These are phyloP conservation scores for Ephestia elutella DNA, from an alignment of 1,140 invertebrate genomes.

Conservation along the genomic window DNA sequence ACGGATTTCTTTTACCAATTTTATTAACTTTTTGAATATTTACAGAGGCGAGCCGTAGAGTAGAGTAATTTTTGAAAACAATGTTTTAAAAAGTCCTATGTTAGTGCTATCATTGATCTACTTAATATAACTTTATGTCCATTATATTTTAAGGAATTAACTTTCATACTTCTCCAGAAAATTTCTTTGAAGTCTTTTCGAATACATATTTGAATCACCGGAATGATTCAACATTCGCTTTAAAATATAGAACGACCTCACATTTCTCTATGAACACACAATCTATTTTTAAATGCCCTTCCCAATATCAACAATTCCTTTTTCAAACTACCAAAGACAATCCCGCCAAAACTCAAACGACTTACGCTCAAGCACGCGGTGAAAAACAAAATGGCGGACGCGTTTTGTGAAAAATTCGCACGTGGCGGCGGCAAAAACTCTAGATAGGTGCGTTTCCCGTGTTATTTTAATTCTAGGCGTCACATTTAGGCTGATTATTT, in stretches of 20 bases:
- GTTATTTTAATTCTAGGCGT: slow-evolving; percentile 52
- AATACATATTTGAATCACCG: too few species aligned
- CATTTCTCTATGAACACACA: neutral
- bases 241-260: neutral
- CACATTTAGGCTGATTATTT: slow-evolving; percentile 52
- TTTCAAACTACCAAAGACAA: slow-evolving; percentile 2
- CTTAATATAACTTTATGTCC: too few species aligned
- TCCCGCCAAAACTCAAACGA: slow-evolving; percentile 4
- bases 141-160: too few species aligned
- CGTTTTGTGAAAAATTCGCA: slow-evolving; percentile 28
- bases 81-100: too few species aligned
- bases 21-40: too few species aligned
- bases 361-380: neutral
- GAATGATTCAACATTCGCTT: too few species aligned
- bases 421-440: slow-evolving; percentile 40
- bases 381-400: neutral
- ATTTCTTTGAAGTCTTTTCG: too few species aligned
- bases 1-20: too few species aligned
- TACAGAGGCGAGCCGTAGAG: too few species aligned
- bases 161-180: too few species aligned
- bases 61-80: too few species aligned
- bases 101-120: too few species aligned
- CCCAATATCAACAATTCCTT: neutral
- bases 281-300: neutral
- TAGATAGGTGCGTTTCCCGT: slow-evolving; percentile 29